Percentiles rank a stretch among this genome's conserved stretches.
phyloP scores from a whole-genome alignment of 2,888 invertebrate species.

The Eudemis profundana region DNA sequence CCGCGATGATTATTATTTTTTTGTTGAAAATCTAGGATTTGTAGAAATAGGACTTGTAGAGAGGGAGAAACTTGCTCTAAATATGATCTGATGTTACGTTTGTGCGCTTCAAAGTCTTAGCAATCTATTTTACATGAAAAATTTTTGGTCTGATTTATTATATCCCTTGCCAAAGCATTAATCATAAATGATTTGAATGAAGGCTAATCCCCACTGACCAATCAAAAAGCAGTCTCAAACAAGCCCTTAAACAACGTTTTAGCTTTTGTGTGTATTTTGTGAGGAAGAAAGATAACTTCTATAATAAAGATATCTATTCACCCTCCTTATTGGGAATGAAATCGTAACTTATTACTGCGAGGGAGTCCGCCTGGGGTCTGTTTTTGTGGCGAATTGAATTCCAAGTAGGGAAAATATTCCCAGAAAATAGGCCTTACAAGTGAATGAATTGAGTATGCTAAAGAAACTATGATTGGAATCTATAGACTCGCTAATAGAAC shows the following conservation, averaged over 20 bases:
- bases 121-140: no score
- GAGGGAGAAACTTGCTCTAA: no score
- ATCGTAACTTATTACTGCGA: constrained; percentile 28
- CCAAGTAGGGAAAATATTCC: constrained; percentile 18
- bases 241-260: background rate
- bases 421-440: constrained; percentile 21
- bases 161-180: no score
- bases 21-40: no score
- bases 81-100: no score
- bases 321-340: constrained; percentile 28
- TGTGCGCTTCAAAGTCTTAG: no score
- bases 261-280: constrained; percentile 10
- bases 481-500: background rate
- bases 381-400: constrained; percentile 40
- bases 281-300: constrained; percentile 6
- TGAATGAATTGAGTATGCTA: constrained; percentile 15
- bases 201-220: no score
- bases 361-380: constrained; percentile 18
- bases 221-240: background rate
- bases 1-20: no score
- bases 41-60: no score
- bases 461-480: constrained; percentile 3
- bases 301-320: constrained; percentile 32
- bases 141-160: no score
- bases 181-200: no score